Base-by-base conservation (phyloP, 2,888 invertebrate species). In the Bombylius major region DNA sequence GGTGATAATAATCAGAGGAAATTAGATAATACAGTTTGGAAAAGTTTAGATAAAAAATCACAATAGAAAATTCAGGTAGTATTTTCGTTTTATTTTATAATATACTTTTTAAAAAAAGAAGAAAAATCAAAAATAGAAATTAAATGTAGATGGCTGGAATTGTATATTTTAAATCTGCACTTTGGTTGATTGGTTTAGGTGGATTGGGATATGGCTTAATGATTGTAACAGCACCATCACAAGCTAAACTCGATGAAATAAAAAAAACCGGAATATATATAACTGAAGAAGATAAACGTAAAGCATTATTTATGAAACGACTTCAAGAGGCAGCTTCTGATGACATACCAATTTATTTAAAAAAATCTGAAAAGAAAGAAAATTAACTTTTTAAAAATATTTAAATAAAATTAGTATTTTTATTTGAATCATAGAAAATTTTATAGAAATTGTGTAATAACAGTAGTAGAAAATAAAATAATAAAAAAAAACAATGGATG, bases 171-270 rank as follows among this genome's bases (percentile, higher is more conserved):
- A 73, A 76, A 65, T 79, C 79, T 44, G 56, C 76, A 54, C 73
- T 83, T 69, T 83, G 82, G 80, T 73, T 84, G 69, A 68, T 77
- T 65, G 77, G 79, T 59, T 78, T 78, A 64, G 79, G 80, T 67
- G 78, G 79, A 62, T 60, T 82, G 59, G 83, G 82, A 63, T 85
- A 80, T 69, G 75, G 73, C 62, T 73, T 84, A 58, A 76, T 83
- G 72, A 68, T 76, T 67, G 65, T 80, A 66, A 76, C 79, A 65
- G 74, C 74, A 66, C 81, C 74, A 65, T 79, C 70, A 67, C 77
- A 76, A 65, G 70, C 67, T 6, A 71, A 72, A 62, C 58, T 71
- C 5, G 60, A 67, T 11, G 63, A 65, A 55, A 70, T 73, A 32
- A 66, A 65, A 60, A 63, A 65, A 12, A 57, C 61, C 5, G 56